Base-by-base conservation (phyloP, 1,140 invertebrate species). In the Zaprionus inermis region DNA sequence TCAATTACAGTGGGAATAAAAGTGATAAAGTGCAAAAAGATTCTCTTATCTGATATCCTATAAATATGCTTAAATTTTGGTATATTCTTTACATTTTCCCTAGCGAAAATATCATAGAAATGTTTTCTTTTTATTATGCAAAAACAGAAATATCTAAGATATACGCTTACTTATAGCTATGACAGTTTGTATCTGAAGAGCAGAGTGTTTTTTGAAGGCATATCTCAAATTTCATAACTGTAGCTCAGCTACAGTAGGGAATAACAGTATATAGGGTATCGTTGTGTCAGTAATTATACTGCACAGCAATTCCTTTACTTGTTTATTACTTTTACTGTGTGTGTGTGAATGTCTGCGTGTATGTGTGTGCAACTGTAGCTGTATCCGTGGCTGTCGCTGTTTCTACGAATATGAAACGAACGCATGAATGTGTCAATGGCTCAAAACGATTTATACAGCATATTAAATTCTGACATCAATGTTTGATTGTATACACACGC, bases 391-490 rank as follows among this genome's bases (percentile, higher is more conserved):
- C 20, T 44, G 55, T 58, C 24, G 41, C 38, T 65, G 38, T 72
- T 72, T 78, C 80, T 84, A 81, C 80, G 74, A 80, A 88, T 79
- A 63, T 72, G 74, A 63, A 83, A 67, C 77, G 81, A 84, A 79
- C 59, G 83, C 84, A 83, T 88, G 84, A 88, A 88, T 89, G 84
- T 90, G 84, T 89, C 84, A 88, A 88, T 88, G 84, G 84, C 80
- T 89, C 80, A 90, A 88, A 89, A 84, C 84, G 84, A 89, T 89
- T 89, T 90, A 89, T 89, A 81, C 80, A 90, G 84, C 84, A 90
- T 89, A 84, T 89, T 89, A 90, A 89, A 89, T 89, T 89, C 81
- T 89, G 84, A 89, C 84, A 89, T 89, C 84, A 89, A 89, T 89
- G 84, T 89, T 89, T 89, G 80, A 78, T 81, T 89, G 80, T 70